Base-by-base conservation (phyloP, 2,797 vertebrate genomes). In the Diplodus sargus region DNA sequence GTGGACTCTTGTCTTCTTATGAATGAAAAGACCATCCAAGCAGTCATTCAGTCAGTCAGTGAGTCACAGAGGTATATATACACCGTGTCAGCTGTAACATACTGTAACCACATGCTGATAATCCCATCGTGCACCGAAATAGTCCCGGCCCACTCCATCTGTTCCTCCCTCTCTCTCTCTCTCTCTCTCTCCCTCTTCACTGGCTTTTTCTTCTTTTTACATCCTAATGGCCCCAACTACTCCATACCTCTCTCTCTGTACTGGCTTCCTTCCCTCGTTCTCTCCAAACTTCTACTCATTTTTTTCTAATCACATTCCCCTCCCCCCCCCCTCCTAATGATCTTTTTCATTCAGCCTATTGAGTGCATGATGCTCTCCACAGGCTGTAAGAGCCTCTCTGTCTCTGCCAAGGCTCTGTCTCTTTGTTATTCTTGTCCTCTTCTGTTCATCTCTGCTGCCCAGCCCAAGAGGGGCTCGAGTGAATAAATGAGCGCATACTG, bases 101-200 rank as follows among this genome's bases (percentile, higher is more conserved):
- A 91, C 88, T 92, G 93, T 92, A 94, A 90, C 90, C 91, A 89
- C 94, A 94, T 93, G 93, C 93, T 92, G 92, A 82, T 90, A 89
- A 91, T 92, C 90, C 84, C 92, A 92, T 83, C 84, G 84, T 89
- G 90, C 90, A 88, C 84, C 81, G 82, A 82, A 93, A 93, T 89
- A 92, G 90, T 85, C 82, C 89, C 90, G 88, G 85, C 92, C 91
- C 90, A 79, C 90, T 94, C 95, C 94, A 94, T 94, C 91, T 93
- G 92, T 91, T 93, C 85, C 61, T 79, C 79, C 84, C 69, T 74
- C 63, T 68, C 49, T 79, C 39, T 56, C 67, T 77, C 62, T 68
- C 78, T 85, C 58, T 63, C n/a, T n/a, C 25, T 25, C 25, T 25
- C 25, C 25, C 25, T 28, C 28, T 28, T 85, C 68, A 18, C 76